Percentiles rank a stretch among this genome's conserved stretches.
Evolutionary conservation across 1,140 invertebrate species (phyloP).

Genomic region (Dendrolimus punctatus): DNA sequence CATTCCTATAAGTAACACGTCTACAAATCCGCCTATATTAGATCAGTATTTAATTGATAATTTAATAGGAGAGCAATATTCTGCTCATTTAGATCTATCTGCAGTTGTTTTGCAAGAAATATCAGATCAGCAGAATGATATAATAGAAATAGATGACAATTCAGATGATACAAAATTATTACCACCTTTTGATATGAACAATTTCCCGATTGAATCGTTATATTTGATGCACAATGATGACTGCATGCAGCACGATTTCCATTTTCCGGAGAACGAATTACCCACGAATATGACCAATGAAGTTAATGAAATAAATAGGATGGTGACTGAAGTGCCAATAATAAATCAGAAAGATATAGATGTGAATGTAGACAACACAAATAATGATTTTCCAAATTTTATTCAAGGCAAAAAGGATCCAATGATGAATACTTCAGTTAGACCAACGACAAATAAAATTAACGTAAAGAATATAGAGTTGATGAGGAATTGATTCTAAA

Average conservation of each 20-base stretch:
- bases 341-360: conserved; percentile 46
- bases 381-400: conserved; percentile 36
- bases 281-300: conserved; percentile 32
- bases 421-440: conserved; percentile 58
- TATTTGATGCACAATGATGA: conserved; percentile 51
- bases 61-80: conserved; percentile 56
- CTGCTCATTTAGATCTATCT: conserved; percentile 47
- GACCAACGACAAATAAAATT: conserved; percentile 56
- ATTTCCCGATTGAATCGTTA: conserved; percentile 53
- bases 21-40: conserved; percentile 40
- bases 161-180: conserved; percentile 65
- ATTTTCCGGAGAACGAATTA: conserved; percentile 55
- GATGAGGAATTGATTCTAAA: conserved; percentile 52
- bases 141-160: conserved; percentile 66
- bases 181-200: conserved; percentile 56
- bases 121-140: conserved; percentile 47
- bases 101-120: conserved; percentile 36
- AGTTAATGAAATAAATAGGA: conserved; percentile 50
- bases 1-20: conserved; percentile 35
- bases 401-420: conserved; percentile 62
- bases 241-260: conserved; percentile 33
- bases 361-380: conserved; percentile 18
- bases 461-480: conserved; percentile 67
- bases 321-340: conserved; percentile 44
- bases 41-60: conserved; percentile 61